Base-by-base conservation (phyloP, 2,888 invertebrate species). In the Hydrotaea cyrtoneurina region DNA sequence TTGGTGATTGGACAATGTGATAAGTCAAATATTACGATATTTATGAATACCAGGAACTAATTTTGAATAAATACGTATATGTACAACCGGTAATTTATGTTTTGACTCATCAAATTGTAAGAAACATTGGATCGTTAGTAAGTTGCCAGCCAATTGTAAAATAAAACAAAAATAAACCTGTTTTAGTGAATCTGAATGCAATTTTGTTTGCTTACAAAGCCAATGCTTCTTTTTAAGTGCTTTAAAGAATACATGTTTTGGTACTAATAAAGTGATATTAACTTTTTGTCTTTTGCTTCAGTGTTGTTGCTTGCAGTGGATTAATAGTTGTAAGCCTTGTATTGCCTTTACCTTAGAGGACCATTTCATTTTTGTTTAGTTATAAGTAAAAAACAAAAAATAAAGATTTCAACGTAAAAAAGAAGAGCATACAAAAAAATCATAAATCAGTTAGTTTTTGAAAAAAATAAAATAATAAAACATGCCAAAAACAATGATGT, bases 231-330 rank as follows among this genome's bases (percentile, higher is more conserved):
- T 86, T 66, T 46, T 73, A 13, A 15, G 17, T 78, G 59, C 15
- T 74, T 21, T 15, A 46, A 39, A 15, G 69, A 79, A 75, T 69
- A 46, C 50, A 66, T 78, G 73, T 59, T 31, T 57, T 21, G 39
- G 11, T 62, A 73, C 1, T 72, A 77, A 80, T 72, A 83, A 62
- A 75, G 57, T 83, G 83, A 89, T 91, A 91, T 91, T 91, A 91
- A 91, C 91, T 91, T 91, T 90, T 91, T 82, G 88, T 87, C 88
- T 87, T 86, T 89, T 89, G 89, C 88, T 89, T 89, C 88, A 89
- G 90, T 89, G 86, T 90, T 91, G 91, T 91, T 91, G 88, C 90
- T 88, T 90, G 91, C 88, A 89, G 87, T 88, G 90, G 90, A 88
- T 89, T 91, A 89, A 89, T 90, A 90, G 91, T 90, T 88, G 88